Evolutionary conservation across 2,797 vertebrate species (phyloP), one percentile per base, ranked within the genome.

Genomic region (Anguilla marmorata): DNA sequence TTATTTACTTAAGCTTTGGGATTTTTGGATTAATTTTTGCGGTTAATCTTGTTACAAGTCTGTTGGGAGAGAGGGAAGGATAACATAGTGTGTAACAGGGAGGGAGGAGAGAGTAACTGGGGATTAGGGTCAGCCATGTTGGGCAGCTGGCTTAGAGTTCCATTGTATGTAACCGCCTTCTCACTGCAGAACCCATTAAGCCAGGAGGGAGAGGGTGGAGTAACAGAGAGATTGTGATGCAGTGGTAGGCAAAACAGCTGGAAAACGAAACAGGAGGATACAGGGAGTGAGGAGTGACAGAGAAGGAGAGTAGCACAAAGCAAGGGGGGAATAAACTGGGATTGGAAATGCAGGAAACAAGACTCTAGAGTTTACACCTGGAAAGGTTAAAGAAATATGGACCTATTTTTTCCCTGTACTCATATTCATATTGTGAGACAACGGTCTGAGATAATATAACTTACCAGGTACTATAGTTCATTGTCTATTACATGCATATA

Each of bases 81-180:
- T 48, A 69, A 88, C 88, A 87, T 87, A 37, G 1, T 88, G 88
- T 90, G 90, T 87, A 86, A 90, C 84, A 90, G 88, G 89, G 27
- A 86, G n/a, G 86, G 86, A 91, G 89, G 89, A 89, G 90, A 92
- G 88, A 91, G 90, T 89, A 91, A 94, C 90, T 90, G 91, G 90
- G 94, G 96, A 96, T 96, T 96, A 96, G 92, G 94, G 94, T 95
- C 95, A 95, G 93, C 93, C 94, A 94, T 95, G 94, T 95, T 94
- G 93, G 92, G 93, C 94, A 94, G 94, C 94, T 94, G 94, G 92
- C 91, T 93, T 90, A 93, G 90, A 91, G 91, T 92, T 92, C 91
- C 33, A 84, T 45, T 84, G 69, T 89, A 91, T 90, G 90, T 87
- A 66, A 63, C 74, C 66, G 69, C 54, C 85, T 30, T 87, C 66